Conservation (phyloP, 2,888 invertebrate genomes). For the Netelia melanura region DNA sequence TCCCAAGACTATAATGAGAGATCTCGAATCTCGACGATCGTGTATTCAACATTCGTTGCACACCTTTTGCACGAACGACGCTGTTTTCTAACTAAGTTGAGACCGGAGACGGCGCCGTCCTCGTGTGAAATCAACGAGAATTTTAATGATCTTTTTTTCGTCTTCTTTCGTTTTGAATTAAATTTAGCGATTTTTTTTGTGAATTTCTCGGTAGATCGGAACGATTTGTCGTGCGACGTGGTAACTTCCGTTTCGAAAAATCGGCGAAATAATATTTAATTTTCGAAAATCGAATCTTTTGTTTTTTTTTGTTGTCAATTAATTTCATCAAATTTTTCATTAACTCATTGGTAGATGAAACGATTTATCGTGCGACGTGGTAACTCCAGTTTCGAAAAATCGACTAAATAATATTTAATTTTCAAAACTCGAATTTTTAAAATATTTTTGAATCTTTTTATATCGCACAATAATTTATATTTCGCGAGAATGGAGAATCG, state of each 20-base stretch:
- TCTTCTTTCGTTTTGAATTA: neutral
- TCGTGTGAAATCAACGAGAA: neutral
- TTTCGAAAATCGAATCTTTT: too few species aligned
- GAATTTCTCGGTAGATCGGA: too few species aligned
- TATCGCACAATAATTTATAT: too few species aligned
- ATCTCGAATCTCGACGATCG: neutral
- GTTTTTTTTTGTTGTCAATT: too few species aligned
- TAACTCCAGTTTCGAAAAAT: neutral
- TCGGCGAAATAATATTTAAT: too few species aligned
- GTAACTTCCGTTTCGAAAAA: too few species aligned
- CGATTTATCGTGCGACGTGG: too few species aligned
- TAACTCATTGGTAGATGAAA: too few species aligned
- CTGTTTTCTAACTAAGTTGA: neutral
- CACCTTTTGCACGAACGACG: neutral
- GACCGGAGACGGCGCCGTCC: neutral
- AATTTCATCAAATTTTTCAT: too few species aligned
- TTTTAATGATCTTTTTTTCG: neutral
- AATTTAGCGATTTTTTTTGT: neutral
- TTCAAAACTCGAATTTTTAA: neutral
- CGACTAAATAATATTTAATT: neutral
- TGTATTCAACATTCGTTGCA: neutral
- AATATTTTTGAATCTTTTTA: neutral
- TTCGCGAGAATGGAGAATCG: too few species aligned
- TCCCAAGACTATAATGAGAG: neutral
- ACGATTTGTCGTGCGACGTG: too few species aligned